These are phyloP conservation scores for Lepidotrigona ventralis DNA, from an alignment of 1,140 invertebrate genomes.

Conservation along the genomic window DNA sequence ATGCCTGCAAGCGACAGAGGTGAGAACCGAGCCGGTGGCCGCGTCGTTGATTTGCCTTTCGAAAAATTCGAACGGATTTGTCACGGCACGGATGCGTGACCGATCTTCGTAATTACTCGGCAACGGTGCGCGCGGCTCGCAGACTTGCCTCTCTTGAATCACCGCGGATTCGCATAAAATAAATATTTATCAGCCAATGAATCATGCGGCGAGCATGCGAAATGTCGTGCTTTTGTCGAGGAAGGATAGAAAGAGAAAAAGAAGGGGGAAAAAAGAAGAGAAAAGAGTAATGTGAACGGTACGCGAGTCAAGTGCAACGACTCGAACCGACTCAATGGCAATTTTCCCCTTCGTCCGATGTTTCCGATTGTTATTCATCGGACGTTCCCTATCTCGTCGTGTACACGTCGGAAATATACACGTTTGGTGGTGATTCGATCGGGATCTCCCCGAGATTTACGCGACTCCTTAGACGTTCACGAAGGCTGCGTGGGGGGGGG, in stretches of 20 bases:
- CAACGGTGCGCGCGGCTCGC: not conserved
- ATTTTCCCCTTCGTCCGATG: too few relatives aligned
- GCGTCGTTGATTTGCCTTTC: not conserved
- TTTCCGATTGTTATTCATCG: slow-evolving; percentile 1
- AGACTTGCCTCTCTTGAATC: slow-evolving; percentile 48
- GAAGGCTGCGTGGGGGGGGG: too few relatives aligned
- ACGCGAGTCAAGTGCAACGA: not conserved
- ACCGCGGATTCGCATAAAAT: slow-evolving; percentile 63
- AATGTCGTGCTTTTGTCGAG: slow-evolving; percentile 53
- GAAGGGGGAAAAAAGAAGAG: too few relatives aligned
- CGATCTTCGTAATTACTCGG: slow-evolving; percentile 14
- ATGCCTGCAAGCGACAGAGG: not conserved
- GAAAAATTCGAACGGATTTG: slow-evolving; percentile 22
- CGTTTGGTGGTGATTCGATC: slow-evolving; percentile 21
- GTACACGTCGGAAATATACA: slow-evolving; percentile 10
- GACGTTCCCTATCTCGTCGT: not conserved
- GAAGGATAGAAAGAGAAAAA: not conserved
- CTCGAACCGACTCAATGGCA: not conserved
- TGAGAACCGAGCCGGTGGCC: too few relatives aligned
- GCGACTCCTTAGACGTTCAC: too few relatives aligned
- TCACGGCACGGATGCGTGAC: slow-evolving; percentile 6
- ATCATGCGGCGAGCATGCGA: slow-evolving; percentile 58
- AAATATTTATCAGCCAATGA: slow-evolving; percentile 65
- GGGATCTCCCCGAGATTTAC: slow-evolving; percentile 30
- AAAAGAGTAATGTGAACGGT: not conserved